phyloP scores from a whole-genome alignment of 2,113 vertebrate genomes.

The Delphinus delphis region DNA sequence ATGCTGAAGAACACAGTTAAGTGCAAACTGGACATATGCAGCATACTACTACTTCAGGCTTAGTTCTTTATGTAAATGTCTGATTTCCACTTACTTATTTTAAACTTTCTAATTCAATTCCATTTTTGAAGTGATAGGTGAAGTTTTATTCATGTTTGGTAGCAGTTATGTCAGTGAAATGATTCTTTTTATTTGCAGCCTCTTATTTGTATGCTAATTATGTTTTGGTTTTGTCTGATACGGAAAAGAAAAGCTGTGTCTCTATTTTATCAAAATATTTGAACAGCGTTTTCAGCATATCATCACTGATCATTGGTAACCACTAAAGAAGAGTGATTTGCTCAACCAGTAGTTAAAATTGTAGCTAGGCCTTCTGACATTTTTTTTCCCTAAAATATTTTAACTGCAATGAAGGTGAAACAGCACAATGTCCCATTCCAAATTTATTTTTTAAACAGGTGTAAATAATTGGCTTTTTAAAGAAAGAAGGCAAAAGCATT shows the following conservation, averaged over 20 bases:
- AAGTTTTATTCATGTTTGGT: slow-evolving; percentile 75
- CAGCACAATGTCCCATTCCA: slow-evolving; percentile 86
- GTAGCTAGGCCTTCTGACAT: slow-evolving; percentile 73
- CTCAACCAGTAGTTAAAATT: slow-evolving; percentile 71
- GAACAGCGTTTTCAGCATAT: slow-evolving; percentile 74
- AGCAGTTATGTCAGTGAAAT: slow-evolving; percentile 77
- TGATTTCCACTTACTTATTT: slow-evolving; percentile 76
- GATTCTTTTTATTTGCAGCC: slow-evolving; percentile 67
- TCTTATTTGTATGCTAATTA: slow-evolving; percentile 74
- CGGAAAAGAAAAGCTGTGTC: slow-evolving; percentile 78
- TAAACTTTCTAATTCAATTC: slow-evolving; percentile 80
- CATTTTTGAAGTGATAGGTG: slow-evolving; percentile 71
- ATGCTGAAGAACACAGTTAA: slow-evolving; percentile 47
- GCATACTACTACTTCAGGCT: slow-evolving; percentile 76
- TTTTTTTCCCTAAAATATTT: slow-evolving; percentile 64
- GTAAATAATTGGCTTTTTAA: slow-evolving; percentile 87
- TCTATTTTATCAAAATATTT: slow-evolving; percentile 72
- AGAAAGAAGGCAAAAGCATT: slow-evolving; percentile 80
- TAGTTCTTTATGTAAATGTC: slow-evolving; percentile 61
- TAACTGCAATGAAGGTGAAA: slow-evolving; percentile 80
- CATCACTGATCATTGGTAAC: slow-evolving; percentile 82
- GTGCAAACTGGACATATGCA: slow-evolving; percentile 68
- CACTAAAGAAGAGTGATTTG: slow-evolving; percentile 80
- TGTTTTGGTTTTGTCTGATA: slow-evolving; percentile 69
- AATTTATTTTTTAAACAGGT: slow-evolving; percentile 80